Evolutionary conservation across 2,888 invertebrate species (phyloP).

Genomic region (Oscheius sp.): DNA sequence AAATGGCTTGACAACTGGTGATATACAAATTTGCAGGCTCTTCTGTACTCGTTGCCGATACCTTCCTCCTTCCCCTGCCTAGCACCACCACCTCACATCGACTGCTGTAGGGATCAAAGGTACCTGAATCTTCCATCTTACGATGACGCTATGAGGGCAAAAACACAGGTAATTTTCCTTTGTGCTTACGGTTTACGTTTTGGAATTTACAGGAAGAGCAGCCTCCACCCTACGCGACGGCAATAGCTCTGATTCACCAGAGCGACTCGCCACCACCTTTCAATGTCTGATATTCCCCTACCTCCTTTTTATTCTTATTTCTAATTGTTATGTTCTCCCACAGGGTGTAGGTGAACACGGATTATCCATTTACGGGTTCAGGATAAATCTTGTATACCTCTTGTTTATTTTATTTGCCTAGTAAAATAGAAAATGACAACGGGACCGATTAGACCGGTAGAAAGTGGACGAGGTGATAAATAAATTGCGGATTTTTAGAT

Average conservation of each 20-base stretch:
- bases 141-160: constrained; percentile 44
- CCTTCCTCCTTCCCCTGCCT: constrained; percentile 50
- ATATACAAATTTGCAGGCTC: constrained; percentile 19
- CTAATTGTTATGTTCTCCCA: background rate
- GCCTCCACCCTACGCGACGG: constrained; percentile 19
- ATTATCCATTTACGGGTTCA: constrained; percentile 22
- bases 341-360: constrained; percentile 21
- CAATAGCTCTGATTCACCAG: constrained; percentile 18
- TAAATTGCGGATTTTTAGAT: constrained; percentile 1
- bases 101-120: constrained; percentile 36
- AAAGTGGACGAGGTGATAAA: background rate
- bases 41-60: constrained; percentile 33
- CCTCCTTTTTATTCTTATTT: background rate
- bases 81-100: constrained; percentile 47
- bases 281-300: background rate
- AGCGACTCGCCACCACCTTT: constrained; percentile 16
- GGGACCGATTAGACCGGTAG: constrained; percentile 17
- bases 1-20: too few species aligned
- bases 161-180: constrained; percentile 35
- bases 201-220: constrained; percentile 35
- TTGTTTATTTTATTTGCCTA: background rate
- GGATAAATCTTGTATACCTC: background rate
- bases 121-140: constrained; percentile 49
- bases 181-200: too few species aligned
- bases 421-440: background rate